Percentiles rank a stretch among this genome's conserved stretches.
Evolutionary conservation across 2,113 vertebrate species (phyloP).

Genomic region (Dermatemys mawii): DNA sequence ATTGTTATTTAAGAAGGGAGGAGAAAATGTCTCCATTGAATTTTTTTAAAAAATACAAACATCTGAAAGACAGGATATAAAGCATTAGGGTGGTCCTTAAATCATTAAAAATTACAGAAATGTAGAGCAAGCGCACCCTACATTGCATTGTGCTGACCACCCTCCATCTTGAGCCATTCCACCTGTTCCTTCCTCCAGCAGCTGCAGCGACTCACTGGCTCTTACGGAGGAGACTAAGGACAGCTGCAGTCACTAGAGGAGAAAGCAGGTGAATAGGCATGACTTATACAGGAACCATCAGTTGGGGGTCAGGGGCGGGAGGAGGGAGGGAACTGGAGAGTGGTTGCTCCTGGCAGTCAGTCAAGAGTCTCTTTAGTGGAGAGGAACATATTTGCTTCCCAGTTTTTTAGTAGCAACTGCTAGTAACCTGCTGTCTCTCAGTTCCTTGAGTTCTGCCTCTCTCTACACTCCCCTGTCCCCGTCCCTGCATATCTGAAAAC

Average conservation of each 20-base stretch:
- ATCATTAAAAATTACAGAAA: background rate
- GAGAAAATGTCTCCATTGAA: background rate
- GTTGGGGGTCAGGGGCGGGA: no score
- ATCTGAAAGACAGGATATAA: background rate
- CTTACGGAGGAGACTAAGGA: accelerated
- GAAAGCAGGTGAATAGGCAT: background rate
- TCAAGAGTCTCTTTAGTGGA: background rate
- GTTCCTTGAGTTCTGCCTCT: background rate
- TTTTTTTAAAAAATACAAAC: background rate
- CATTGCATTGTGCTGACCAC: background rate
- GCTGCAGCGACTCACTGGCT: background rate
- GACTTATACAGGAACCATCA: background rate
- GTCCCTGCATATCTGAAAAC: background rate
- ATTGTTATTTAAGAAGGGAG: background rate
- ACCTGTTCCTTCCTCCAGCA: background rate
- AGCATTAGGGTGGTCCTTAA: background rate
- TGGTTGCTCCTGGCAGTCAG: background rate
- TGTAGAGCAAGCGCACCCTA: background rate
- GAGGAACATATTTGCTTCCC: background rate
- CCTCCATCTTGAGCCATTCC: background rate
- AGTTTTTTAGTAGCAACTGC: background rate
- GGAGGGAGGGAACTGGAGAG: background rate
- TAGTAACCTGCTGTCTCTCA: background rate
- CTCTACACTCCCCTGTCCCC: background rate
- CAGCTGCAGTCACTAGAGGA: background rate